Evolutionary conservation across 2,888 invertebrate genomes (phyloP).

Genomic region (Baccha elongata): DNA sequence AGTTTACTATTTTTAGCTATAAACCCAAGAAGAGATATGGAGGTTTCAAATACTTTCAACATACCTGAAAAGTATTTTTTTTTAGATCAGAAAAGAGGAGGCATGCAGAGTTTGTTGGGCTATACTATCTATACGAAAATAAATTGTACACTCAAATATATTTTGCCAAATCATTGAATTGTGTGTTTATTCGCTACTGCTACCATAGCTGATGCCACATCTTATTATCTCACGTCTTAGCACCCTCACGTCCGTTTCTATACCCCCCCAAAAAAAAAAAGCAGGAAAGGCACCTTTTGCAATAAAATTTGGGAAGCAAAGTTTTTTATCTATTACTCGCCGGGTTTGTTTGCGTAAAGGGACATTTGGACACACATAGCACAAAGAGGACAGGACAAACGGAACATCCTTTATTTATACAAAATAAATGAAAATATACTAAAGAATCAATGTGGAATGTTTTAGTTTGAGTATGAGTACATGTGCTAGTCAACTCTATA

Average conservation of each 20-base stretch:
- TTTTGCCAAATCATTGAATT: slow-evolving; percentile 68
- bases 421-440: slow-evolving; percentile 73
- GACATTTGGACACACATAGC: slow-evolving; percentile 21
- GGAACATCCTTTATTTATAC: slow-evolving; percentile 74
- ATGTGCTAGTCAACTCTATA: not conserved
- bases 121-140: too few relatives aligned
- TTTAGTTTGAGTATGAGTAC: slow-evolving; percentile 20
- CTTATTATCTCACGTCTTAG: not conserved
- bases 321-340: slow-evolving; percentile 64
- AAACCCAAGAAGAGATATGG: not conserved
- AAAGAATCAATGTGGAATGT: slow-evolving; percentile 56
- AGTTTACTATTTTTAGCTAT: too few relatives aligned
- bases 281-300: slow-evolving; percentile 59
- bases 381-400: slow-evolving; percentile 61
- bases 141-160: slow-evolving; percentile 31
- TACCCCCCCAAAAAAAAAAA: slow-evolving; percentile 7
- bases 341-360: slow-evolving; percentile 65
- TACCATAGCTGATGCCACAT: not conserved
- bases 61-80: not conserved
- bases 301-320: slow-evolving; percentile 72
- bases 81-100: too few relatives aligned
- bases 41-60: too few relatives aligned
- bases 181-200: slow-evolving; percentile 64
- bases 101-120: too few relatives aligned
- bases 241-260: slow-evolving; percentile 28